Base-by-base conservation (phyloP, 2,113 vertebrate genomes). In the Xenus cinereus region DNA sequence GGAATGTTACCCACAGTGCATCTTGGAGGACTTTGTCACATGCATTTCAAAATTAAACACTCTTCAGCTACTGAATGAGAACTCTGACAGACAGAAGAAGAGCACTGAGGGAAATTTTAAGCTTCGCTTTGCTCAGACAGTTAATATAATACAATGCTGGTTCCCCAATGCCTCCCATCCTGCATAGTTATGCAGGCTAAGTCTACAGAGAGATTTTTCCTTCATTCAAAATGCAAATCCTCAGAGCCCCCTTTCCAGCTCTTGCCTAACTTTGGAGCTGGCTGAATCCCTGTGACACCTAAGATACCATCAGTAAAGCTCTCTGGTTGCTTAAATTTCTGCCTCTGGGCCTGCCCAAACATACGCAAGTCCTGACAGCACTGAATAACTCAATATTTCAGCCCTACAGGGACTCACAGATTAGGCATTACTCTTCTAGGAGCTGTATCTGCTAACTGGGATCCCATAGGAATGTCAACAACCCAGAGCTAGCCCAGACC, bases 181-280 rank as follows among this genome's bases (percentile, higher is more conserved):
- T 84, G 53, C 33, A 33, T 27, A 91, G 69, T 68, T 90, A 92
- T 9, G 27, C 59, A 77, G 32, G 12, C 33, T 85, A 88, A 92
- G 68, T 74, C 85, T 77, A 73, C 54, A 69, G 86, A 87, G 82
- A 91, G 13, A 21, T 82, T 80, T 75, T 84, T 89, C 45, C 69
- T 94, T 95, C 59, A 80, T 94, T 83, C 71, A 87, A n/a, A 96
- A 93, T 59, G 63, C 59, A 95, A 87, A 75, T 73, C 93, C 87
- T 93, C 54, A 57, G 94, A 95, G 84, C 18, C 28, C 32, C 13
- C 8, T 72, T 57, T 62, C 91, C 67, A 82, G 43, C 60, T 91
- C 56, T 67, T 64, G 43, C 48, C 60, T 94, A 73, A 89, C 69
- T 89, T 82, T 60, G 64, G 80, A 64, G 68, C 18, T 78, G 50